Conservation (phyloP, 2,797 vertebrate species). For the Crenichthys baileyi region DNA sequence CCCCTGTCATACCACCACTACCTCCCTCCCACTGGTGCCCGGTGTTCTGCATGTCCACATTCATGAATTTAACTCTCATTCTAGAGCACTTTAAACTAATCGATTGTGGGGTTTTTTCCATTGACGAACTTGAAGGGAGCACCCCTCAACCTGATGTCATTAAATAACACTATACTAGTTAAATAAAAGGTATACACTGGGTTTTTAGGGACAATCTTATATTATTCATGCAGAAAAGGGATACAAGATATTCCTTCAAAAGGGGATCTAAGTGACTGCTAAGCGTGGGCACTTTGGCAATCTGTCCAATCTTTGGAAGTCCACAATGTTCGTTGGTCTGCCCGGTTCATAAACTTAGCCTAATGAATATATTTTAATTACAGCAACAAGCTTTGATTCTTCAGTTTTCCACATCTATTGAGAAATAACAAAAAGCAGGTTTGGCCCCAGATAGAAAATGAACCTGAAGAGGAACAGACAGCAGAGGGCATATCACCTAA, state of each 20-base stretch:
- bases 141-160: too few species aligned
- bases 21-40: neutral
- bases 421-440: too few species aligned
- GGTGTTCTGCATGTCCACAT: neutral
- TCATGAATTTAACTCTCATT: neutral
- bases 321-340: neutral
- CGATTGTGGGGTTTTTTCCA: neutral
- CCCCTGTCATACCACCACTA: neutral
- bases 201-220: neutral
- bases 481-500: too few species aligned
- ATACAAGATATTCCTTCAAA: neutral
- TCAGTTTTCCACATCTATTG: neutral
- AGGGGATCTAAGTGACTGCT: neutral
- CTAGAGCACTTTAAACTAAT: neutral
- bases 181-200: neutral
- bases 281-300: neutral
- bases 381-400: neutral
- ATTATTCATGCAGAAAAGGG: too few species aligned
- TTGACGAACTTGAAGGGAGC: neutral
- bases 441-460: too few species aligned
- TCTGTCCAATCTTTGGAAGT: neutral
- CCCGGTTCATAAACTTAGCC: neutral
- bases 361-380: too few species aligned
- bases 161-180: too few species aligned
- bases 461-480: too few species aligned